Percentiles rank a stretch among this genome's conserved stretches.
These are phyloP conservation scores for Oreochromis spilurus DNA, from an alignment of 2,113 vertebrate species.

Conservation along the genomic window DNA sequence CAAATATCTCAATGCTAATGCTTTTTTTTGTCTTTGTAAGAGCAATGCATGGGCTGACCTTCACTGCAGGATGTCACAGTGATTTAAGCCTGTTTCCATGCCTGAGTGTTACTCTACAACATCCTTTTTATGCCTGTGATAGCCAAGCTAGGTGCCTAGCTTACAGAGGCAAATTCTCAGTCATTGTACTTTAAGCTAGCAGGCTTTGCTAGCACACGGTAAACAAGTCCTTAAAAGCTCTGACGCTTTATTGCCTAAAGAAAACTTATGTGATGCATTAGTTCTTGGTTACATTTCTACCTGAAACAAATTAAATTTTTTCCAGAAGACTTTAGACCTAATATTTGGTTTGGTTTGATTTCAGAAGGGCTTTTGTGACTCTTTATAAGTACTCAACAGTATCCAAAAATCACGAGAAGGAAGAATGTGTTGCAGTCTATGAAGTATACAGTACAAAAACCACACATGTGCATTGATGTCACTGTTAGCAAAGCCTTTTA, in stretches of 20 bases:
- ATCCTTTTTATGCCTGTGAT: background rate
- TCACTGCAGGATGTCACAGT: background rate
- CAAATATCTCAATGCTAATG: background rate
- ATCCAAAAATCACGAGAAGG: background rate
- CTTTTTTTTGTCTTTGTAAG: background rate
- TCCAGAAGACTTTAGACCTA: background rate
- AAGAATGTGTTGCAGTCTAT: background rate
- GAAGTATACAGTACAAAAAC: background rate
- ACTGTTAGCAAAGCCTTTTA: constrained; percentile 1
- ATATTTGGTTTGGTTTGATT: background rate
- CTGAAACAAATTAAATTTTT: background rate
- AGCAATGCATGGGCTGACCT: background rate
- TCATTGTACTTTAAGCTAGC: background rate
- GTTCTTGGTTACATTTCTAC: background rate
- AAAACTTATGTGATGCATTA: background rate
- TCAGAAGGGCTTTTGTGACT: background rate
- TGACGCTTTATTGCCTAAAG: background rate
- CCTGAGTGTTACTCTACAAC: background rate
- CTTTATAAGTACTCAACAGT: background rate
- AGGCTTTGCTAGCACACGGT: background rate
- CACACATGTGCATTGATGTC: background rate
- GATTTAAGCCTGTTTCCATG: background rate
- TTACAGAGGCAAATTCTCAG: background rate
- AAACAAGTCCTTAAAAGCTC: background rate
- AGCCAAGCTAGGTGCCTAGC: background rate